Evolutionary conservation across 2,888 invertebrate genomes (phyloP), one percentile per base, ranked within the genome.

Genomic region (Synanthedon myopaeformis): DNA sequence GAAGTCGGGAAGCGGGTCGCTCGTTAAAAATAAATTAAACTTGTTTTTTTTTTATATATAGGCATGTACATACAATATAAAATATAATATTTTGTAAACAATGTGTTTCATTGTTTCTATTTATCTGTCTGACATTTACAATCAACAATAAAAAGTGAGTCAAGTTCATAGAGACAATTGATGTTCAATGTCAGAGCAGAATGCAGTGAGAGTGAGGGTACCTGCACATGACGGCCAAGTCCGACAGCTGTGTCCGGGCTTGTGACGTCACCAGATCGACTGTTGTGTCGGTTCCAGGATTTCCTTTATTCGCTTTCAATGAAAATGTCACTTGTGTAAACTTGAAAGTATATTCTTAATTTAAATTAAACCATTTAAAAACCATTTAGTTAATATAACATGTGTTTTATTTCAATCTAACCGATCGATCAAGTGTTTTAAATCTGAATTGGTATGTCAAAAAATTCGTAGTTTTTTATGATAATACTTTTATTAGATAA

Each of bases 121-220:
- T 45, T 48, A 23, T 19, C 13, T 42, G n/a, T 5, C 45, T 17
- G 0, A 12, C 35, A 35, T 35, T 35, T 35, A 35, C 35, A 35
- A 35, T 45, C 45, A 61, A 51, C 51, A 56, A 64, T 61, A 69
- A 67, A 65, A 72, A 67, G 66, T 70, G 61, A 69, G 72, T 62
- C 69, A 75, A 75, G 74, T 75, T 78, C 71, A 68, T 67, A 72
- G 70, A 13, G 13, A 45, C 72, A 74, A 78, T 73, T 70, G 75
- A 64, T 67, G 70, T 71, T 69, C 72, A 75, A 75, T 77, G 73
- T 69, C 75, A 64, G 54, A 59, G 61, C 56, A 58, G 59, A 56
- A 57, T 57, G 56, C 41, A 50, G 56, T 55, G 60, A 52, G 53
- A 54, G 58, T 55, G 68, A 66, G 76, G 71, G 19, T 17, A 49